Evolutionary conservation across 2,888 invertebrate species (phyloP), one percentile per base, ranked within the genome.

Genomic region (Hedya salicella): DNA sequence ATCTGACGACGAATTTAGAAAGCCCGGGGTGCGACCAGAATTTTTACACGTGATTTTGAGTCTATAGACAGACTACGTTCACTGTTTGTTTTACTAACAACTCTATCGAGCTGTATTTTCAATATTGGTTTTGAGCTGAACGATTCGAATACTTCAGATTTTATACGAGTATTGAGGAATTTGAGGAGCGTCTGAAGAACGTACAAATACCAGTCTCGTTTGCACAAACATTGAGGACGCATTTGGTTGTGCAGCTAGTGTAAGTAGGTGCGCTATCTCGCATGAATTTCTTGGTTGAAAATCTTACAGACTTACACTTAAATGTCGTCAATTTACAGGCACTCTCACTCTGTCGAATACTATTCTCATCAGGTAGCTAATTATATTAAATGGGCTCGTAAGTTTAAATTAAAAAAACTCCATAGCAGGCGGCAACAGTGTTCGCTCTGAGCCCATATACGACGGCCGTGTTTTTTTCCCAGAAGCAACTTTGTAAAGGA

Each of bases 1-100:
- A 57, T 16, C 32, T 8, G 14, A 3, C 30, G 52, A 44, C 44
- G 17, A 44, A 62, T 53, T 53, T 62, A 62, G 62, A 62, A 53
- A 62, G 62, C 62, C 49, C 14, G 5, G 17, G 32, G 36, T 36
- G 44, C 52, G 62, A 19, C 13, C 32, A 44, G 62, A 53, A 62
- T 62, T 21, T 62, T 62, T 44, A 44, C 62, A n/a, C 21, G 32
- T 11, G 17, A 19, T 16, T 21, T 17, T 13, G 16, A 14, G 14
- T 42, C 52, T 21, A 32, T 36, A 32, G 30, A 44, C 16, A 5
- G 56, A 6, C 1, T 42, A 2, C n/a, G n/a, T 11, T 25, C 25
- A 25, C 25, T 8, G 17, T 17, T 32, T 44, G 42, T 25, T 13
- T 44, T 17, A n/a, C 30, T 56, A 30, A 32, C 19, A 13, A 3